These are phyloP conservation scores for Cordilura impudica DNA, from an alignment of 2,888 invertebrate species.

Conservation along the genomic window DNA sequence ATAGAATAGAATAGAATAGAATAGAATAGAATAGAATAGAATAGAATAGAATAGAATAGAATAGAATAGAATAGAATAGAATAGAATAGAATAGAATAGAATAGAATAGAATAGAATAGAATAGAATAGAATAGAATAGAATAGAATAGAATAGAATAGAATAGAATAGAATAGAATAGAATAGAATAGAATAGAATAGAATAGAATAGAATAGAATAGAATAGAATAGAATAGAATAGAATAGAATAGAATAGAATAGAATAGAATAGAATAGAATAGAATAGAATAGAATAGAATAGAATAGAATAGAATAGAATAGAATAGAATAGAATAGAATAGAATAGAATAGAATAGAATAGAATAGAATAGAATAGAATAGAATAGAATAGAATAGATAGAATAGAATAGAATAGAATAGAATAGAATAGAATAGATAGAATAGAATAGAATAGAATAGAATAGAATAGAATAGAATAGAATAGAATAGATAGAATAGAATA, in stretches of 20 bases:
- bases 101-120: conserved; percentile 41
- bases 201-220: conserved; percentile 27
- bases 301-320: conserved; percentile 40
- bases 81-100: conserved; percentile 40
- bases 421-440: conserved; percentile 40
- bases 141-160: conserved; percentile 12
- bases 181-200: conserved; percentile 21
- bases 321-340: conserved; percentile 39
- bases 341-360: conserved; percentile 37
- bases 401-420: conserved; percentile 41
- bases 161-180: conserved; percentile 19
- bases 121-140: conserved; percentile 33
- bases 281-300: conserved; percentile 40
- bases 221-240: conserved; percentile 29
- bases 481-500: conserved; percentile 35
- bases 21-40: conserved; percentile 44
- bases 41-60: conserved; percentile 44
- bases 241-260: conserved; percentile 30
- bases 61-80: conserved; percentile 39
- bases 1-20: conserved; percentile 41
- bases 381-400: conserved; percentile 40
- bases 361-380: conserved; percentile 40
- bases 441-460: conserved; percentile 34
- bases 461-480: conserved; percentile 34
- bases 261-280: conserved; percentile 39